phyloP scores from a whole-genome alignment of 2,797 vertebrate species.

The Malacoraja senta region DNA sequence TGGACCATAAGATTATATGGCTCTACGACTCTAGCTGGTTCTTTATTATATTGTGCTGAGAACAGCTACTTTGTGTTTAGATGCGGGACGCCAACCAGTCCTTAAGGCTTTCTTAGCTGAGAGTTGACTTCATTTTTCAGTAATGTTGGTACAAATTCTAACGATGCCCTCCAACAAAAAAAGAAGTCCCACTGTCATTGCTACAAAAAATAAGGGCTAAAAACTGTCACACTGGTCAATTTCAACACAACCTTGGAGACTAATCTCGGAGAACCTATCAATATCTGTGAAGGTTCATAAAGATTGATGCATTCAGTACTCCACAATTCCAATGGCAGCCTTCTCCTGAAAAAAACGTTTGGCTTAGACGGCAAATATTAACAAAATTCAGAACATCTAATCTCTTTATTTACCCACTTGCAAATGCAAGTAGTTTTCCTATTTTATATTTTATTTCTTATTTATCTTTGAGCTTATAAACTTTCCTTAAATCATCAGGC shows the following conservation, averaged over 20 bases:
- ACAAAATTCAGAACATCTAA: background rate
- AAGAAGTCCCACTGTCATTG: background rate
- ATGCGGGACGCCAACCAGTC: background rate
- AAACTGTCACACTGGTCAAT: background rate
- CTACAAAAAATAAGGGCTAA: background rate
- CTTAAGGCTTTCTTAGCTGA: background rate
- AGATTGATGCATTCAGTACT: background rate
- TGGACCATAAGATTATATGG: too few relatives aligned
- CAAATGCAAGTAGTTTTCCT: background rate
- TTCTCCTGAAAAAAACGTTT: background rate
- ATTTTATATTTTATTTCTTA: background rate
- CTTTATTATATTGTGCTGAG: too few relatives aligned
- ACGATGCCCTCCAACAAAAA: background rate
- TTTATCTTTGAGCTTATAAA: too few relatives aligned
- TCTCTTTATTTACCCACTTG: background rate
- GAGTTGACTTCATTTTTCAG: background rate
- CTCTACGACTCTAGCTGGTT: too few relatives aligned
- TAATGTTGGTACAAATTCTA: background rate
- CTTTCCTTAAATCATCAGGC: background rate
- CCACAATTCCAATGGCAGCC: background rate
- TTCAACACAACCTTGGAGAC: background rate
- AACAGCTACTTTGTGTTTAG: background rate
- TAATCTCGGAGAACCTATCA: background rate
- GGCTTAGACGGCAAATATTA: background rate
- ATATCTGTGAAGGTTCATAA: background rate